Evolutionary conservation across 1,140 invertebrate genomes (phyloP).

Genomic region (Potamilus streckersoni): DNA sequence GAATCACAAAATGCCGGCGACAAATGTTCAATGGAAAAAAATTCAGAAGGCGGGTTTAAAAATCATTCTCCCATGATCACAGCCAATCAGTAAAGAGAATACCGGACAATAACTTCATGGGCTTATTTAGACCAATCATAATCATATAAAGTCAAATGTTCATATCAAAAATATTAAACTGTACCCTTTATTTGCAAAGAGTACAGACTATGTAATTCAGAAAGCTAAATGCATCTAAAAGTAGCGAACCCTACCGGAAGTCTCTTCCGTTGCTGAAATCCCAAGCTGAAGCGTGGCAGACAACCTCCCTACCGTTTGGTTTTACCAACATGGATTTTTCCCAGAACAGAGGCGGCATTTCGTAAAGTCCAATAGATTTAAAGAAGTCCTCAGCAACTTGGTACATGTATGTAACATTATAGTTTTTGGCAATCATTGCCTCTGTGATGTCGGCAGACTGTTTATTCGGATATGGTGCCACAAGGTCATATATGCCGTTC

Average conservation of each 20-base stretch:
- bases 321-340: slow-evolving; percentile 71
- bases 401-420: slow-evolving; percentile 77
- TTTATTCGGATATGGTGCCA: slow-evolving; percentile 44
- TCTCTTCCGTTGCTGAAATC: slow-evolving; percentile 90
- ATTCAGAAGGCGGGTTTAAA: too few species aligned
- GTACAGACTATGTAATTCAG: too few species aligned
- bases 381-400: slow-evolving; percentile 89
- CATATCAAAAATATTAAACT: too few species aligned
- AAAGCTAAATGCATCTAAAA: too few species aligned
- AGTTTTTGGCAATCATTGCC: slow-evolving; percentile 76
- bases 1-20: too few species aligned
- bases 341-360: slow-evolving; percentile 79
- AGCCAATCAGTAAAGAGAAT: too few species aligned
- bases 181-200: too few species aligned
- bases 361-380: slow-evolving; percentile 83
- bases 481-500: slow-evolving; percentile 71
- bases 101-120: too few species aligned
- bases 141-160: too few species aligned
- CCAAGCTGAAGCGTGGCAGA: slow-evolving; percentile 95
- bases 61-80: too few species aligned
- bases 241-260: slow-evolving; percentile 71
- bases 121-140: too few species aligned
- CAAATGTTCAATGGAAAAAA: too few species aligned
- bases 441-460: slow-evolving; percentile 63
- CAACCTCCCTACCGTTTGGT: slow-evolving; percentile 74